Evolutionary conservation across 37 sponge, comb jelly and placozoan genomes (phyloP).

Genomic region (Bolinopsis microptera): DNA sequence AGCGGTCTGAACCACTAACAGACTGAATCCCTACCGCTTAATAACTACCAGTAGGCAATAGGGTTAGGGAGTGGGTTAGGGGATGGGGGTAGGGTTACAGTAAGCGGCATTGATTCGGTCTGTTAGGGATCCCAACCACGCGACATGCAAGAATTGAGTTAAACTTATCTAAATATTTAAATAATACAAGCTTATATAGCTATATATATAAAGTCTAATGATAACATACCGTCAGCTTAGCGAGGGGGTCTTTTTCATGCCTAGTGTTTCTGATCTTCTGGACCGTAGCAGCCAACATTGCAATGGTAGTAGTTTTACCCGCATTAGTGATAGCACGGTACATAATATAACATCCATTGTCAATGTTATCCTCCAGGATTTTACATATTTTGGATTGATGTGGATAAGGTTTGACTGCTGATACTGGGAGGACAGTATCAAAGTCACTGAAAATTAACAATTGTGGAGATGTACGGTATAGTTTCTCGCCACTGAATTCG

Average conservation of each 20-base stretch:
- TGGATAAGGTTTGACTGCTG: constrained; percentile 36
- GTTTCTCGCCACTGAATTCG: neutral
- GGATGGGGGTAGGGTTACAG: too few relatives aligned
- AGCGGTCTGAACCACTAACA: too few relatives aligned
- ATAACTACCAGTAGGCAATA: too few relatives aligned
- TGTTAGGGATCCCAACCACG: too few relatives aligned
- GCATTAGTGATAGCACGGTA: constrained; percentile 61
- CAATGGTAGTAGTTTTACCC: constrained; percentile 61
- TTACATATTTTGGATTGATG: constrained; percentile 21
- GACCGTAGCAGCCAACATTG: constrained; percentile 16
- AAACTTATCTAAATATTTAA: too few relatives aligned
- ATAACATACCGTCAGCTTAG: neutral
- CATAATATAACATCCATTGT: constrained; percentile 53
- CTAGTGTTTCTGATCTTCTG: neutral
- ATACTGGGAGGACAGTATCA: neutral
- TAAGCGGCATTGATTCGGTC: too few relatives aligned
- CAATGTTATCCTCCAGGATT: constrained; percentile 8
- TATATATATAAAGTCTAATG: too few relatives aligned
- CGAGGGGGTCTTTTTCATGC: neutral
- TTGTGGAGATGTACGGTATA: neutral
- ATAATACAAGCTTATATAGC: too few relatives aligned
- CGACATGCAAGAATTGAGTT: too few relatives aligned
- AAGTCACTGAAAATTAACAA: constrained; percentile 31
- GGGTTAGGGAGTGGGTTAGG: too few relatives aligned
- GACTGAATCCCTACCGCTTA: too few relatives aligned